Conservation (phyloP, 35 echinoderm and acorn worm genomes). For the Apostichopus japonicus region DNA sequence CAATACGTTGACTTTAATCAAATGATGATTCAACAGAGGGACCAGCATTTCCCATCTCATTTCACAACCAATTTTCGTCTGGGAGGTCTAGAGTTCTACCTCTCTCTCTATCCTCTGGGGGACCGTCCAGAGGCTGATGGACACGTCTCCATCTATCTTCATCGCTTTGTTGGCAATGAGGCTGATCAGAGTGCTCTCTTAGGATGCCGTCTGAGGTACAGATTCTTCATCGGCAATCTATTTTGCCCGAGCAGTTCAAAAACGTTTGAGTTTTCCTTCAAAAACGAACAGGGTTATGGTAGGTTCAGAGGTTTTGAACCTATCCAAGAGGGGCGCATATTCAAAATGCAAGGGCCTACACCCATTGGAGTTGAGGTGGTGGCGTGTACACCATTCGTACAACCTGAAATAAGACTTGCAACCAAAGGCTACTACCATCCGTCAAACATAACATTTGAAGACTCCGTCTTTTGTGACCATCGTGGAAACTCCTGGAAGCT, state of each 20-base stretch:
- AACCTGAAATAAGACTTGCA: conserved; percentile 73
- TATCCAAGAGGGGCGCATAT: conserved; percentile 54
- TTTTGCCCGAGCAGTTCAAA: conserved; percentile 74
- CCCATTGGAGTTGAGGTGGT: conserved; percentile 88
- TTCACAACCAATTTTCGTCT: conserved; percentile 96
- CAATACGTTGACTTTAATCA: conserved; percentile 88
- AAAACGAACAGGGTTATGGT: conserved; percentile 91
- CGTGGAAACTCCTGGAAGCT: conserved; percentile 84
- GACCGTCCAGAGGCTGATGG: conserved; percentile 87
- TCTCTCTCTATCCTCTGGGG: conserved; percentile 87
- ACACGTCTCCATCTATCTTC: conserved; percentile 93
- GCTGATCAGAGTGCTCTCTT: conserved; percentile 65
- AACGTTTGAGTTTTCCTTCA: conserved; percentile 94
- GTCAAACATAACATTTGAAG: conserved; percentile 92
- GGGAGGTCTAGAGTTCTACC: conserved; percentile 86
- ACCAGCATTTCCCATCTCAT: conserved; percentile 82
- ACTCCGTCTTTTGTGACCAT: conserved; percentile 80
- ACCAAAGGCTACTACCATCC: conserved; percentile 92
- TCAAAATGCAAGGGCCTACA: conserved; percentile 70
- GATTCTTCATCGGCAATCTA: conserved; percentile 84
- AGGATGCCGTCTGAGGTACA: conserved; percentile 84
- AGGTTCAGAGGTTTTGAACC: conserved; percentile 92
- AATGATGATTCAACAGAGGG: conserved; percentile 62
- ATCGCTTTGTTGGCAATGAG: conserved; percentile 77
- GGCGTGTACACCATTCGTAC: conserved; percentile 86